Evolutionary conservation across 2,113 vertebrate species (phyloP).

Genomic region (Hiodon tergisus): DNA sequence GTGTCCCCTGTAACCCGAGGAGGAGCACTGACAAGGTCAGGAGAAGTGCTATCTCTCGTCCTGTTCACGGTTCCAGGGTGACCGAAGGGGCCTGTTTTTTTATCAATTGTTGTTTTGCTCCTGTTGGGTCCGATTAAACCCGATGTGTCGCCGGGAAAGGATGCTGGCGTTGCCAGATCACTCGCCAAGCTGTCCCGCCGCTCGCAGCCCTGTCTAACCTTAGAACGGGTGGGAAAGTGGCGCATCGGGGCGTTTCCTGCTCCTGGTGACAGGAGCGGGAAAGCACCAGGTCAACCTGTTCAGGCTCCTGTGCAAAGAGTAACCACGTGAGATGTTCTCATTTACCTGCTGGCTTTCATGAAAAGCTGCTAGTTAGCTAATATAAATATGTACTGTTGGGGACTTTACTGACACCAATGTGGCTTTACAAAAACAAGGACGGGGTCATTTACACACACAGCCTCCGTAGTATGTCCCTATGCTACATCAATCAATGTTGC

Average conservation of each 20-base stretch:
- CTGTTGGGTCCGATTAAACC: constrained; percentile 48
- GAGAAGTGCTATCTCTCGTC: neutral
- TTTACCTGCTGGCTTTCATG: constrained; percentile 31
- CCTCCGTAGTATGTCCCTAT: too few species aligned
- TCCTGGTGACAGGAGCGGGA: constrained; percentile 48
- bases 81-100: constrained; percentile 40
- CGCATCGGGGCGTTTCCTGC: constrained; percentile 38
- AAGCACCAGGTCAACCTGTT: constrained; percentile 50
- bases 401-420: too few species aligned
- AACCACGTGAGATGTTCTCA: too few species aligned
- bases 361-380: too few species aligned
- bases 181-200: constrained; percentile 38
- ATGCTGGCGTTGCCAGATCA: constrained; percentile 46
- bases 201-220: constrained; percentile 24
- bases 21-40: neutral
- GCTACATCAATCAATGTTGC: too few species aligned
- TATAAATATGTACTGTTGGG: too few species aligned
- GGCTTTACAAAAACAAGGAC: too few species aligned
- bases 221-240: constrained; percentile 33
- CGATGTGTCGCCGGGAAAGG: constrained; percentile 46
- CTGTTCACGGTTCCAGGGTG: neutral
- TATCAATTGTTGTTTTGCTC: constrained; percentile 39
- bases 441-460: too few species aligned
- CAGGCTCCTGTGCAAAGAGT: constrained; percentile 30
- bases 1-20: neutral